Percentiles rank a stretch among this genome's conserved stretches.
phyloP scores from a whole-genome alignment of 2,888 invertebrate species.

The Synergus japonicus region DNA sequence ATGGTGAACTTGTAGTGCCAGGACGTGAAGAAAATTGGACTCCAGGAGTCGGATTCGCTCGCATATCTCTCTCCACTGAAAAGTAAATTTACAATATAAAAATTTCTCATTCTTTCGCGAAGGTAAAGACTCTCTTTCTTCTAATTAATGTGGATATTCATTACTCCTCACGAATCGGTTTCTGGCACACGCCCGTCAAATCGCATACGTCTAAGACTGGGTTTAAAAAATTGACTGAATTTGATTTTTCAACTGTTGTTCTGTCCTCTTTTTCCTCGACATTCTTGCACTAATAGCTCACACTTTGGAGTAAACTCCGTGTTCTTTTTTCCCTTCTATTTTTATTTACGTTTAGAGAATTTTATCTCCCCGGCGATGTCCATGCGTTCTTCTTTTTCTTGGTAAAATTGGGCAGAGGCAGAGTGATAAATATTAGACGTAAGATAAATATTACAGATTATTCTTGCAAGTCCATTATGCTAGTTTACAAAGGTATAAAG shows the following conservation, averaged over 20 bases:
- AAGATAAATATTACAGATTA: background rate
- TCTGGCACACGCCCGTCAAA: background rate
- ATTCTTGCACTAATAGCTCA: background rate
- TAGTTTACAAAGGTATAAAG: background rate
- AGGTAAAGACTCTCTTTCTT: background rate
- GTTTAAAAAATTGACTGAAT: background rate
- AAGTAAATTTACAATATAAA: background rate
- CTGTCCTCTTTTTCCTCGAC: background rate
- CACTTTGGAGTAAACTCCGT: background rate
- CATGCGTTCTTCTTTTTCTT: background rate
- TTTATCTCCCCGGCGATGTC: background rate
- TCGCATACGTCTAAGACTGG: background rate
- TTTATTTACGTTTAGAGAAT: background rate
- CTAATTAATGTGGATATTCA: background rate
- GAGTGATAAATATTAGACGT: background rate
- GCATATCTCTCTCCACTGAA: background rate
- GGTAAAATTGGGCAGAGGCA: background rate
- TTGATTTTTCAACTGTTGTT: background rate
- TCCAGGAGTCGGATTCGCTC: background rate
- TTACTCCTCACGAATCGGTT: background rate
- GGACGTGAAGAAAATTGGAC: too few relatives aligned
- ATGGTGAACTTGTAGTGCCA: background rate
- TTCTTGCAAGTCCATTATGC: background rate
- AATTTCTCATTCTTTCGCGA: background rate
- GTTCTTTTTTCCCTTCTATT: background rate